Evolutionary conservation across 2,113 vertebrate genomes (phyloP).

Genomic region (Diadophis punctatus): DNA sequence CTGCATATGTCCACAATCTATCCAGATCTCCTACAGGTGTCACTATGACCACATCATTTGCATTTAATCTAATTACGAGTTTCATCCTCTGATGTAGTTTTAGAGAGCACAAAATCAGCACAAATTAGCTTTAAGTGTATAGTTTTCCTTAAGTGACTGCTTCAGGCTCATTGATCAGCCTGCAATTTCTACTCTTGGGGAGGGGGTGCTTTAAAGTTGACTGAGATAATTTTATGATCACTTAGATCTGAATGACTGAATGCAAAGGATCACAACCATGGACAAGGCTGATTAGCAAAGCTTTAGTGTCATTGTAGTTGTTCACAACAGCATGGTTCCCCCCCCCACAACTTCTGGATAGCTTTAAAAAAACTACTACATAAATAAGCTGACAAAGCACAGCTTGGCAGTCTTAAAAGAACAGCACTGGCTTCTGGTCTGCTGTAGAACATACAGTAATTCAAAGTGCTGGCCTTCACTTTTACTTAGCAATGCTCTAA

Average conservation of each 20-base stretch:
- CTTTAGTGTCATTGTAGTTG: neutral
- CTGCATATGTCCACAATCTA: neutral
- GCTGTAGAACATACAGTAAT: neutral
- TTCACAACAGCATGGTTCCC: neutral
- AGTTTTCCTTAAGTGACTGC: slow-evolving; percentile 9
- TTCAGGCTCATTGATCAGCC: slow-evolving; percentile 11
- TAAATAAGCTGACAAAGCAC: neutral
- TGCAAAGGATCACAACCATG: neutral
- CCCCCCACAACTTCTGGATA: neutral
- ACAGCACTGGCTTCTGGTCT: neutral
- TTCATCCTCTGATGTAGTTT: neutral
- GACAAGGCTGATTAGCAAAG: slow-evolving; percentile 12
- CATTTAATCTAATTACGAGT: slow-evolving; percentile 10
- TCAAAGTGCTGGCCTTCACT: neutral
- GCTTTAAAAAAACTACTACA: neutral
- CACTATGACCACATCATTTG: slow-evolving; percentile 13
- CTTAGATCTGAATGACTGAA: slow-evolving; percentile 12
- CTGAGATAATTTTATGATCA: slow-evolving; percentile 4
- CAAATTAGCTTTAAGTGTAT: neutral
- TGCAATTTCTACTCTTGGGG: neutral
- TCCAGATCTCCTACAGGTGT: slow-evolving; percentile 1
- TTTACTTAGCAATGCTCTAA: neutral
- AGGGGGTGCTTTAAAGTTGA: slow-evolving; percentile 12
- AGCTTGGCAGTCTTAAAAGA: neutral
- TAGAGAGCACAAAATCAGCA: slow-evolving; percentile 6